Percentiles rank a stretch among this genome's conserved stretches.
Conservation (phyloP, 2,113 vertebrate species). For the Heterocephalus glaber region DNA sequence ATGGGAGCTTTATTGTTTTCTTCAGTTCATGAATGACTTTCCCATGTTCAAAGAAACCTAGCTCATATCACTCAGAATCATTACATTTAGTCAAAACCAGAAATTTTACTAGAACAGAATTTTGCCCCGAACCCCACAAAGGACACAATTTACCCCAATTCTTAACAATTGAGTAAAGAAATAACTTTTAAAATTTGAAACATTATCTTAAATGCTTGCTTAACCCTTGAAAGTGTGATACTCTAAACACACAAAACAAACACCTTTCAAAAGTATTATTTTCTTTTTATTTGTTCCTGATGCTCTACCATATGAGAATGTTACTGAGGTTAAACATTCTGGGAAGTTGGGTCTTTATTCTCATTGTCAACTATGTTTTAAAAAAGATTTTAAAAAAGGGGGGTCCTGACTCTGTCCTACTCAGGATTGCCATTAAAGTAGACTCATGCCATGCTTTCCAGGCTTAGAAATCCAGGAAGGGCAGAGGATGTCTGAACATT, state of each 20-base stretch:
- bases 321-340: neutral
- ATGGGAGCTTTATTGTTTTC: neutral
- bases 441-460: neutral
- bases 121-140: neutral
- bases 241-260: neutral
- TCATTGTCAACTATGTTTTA: neutral
- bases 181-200: neutral
- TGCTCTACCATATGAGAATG: neutral
- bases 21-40: neutral
- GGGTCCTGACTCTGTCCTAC: neutral
- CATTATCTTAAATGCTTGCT: neutral
- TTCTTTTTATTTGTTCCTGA: neutral
- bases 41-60: neutral
- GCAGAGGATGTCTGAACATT: neutral
- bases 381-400: neutral
- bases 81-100: neutral
- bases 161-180: slow-evolving; percentile 32
- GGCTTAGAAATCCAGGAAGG: neutral
- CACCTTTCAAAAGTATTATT: neutral
- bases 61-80: neutral
- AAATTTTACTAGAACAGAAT: neutral
- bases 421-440: neutral
- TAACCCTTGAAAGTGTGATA: neutral
- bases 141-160: neutral
- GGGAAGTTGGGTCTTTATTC: neutral